Percentiles rank a stretch among this genome's conserved stretches.
Evolutionary conservation across 2,797 vertebrate genomes (phyloP).

Genomic region (Rhinogobio ventralis): DNA sequence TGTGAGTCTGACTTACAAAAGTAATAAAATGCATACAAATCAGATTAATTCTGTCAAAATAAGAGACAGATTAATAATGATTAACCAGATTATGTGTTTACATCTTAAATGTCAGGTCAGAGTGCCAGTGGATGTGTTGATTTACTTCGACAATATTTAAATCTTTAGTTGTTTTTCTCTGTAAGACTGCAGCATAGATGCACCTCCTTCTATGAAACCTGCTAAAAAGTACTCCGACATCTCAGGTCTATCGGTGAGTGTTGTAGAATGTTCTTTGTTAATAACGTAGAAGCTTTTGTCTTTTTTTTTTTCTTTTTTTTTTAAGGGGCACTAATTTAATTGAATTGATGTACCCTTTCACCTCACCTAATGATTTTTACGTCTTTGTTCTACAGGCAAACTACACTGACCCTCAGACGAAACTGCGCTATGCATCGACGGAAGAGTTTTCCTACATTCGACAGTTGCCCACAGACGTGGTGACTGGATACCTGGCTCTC

Average conservation of each 20-base stretch:
- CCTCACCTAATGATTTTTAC: conserved; percentile 12
- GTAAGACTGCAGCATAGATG: conserved; percentile 93
- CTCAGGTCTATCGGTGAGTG: conserved; percentile 92
- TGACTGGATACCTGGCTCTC: conserved; percentile 92
- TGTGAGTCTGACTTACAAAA: conserved; percentile 81
- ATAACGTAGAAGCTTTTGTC: not conserved
- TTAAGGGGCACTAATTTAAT: not conserved
- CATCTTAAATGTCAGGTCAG: not conserved
- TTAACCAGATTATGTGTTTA: no score
- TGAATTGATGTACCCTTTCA: not conserved
- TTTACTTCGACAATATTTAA: not conserved
- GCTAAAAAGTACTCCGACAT: conserved; percentile 98
- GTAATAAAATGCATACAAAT: not conserved
- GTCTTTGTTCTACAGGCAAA: conserved; percentile 82
- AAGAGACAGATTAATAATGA: not conserved
- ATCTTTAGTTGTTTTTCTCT: conserved; percentile 42
- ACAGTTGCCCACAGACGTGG: conserved; percentile 92
- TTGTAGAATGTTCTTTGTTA: not conserved
- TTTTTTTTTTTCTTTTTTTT: no score
- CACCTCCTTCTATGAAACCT: conserved; percentile 93
- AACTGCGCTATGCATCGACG: conserved; percentile 90
- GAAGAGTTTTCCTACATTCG: conserved; percentile 97
- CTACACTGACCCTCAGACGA: conserved; percentile 98
- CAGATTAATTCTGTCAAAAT: not conserved
- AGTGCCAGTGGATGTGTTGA: not conserved